Conservation (phyloP, 23 tunicate species). For the Styela clava region DNA sequence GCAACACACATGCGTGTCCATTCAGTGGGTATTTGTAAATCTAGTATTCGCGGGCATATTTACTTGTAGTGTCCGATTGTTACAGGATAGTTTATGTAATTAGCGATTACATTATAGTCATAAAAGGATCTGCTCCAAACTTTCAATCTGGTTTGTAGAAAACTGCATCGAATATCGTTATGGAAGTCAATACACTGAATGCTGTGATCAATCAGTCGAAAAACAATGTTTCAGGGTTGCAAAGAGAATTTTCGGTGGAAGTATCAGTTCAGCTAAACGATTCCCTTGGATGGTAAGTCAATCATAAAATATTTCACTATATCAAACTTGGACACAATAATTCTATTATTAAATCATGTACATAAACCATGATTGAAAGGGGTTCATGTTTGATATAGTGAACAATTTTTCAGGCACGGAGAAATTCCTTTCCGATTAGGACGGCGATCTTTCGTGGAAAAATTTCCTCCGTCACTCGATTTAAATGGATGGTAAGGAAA, state of each 20-base stretch:
- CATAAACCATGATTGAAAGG: too few relatives aligned
- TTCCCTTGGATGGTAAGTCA: conserved; percentile 60
- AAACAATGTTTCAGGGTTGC: not conserved
- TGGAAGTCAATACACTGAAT: not conserved
- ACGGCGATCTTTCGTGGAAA: not conserved
- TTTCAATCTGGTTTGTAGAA: too few relatives aligned
- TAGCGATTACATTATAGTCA: too few relatives aligned
- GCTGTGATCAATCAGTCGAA: not conserved
- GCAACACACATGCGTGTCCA: conserved; percentile 33
- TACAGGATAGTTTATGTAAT: too few relatives aligned
- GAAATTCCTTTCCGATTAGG: not conserved
- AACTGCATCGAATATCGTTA: conserved; percentile 14
- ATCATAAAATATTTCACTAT: not conserved
- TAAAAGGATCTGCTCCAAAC: too few relatives aligned
- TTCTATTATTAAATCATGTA: too few relatives aligned
- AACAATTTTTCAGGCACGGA: not conserved
- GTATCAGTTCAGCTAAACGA: conserved; percentile 9
- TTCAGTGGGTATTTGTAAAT: conserved; percentile 20
- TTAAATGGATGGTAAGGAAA: not conserved
- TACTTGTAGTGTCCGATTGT: too few relatives aligned
- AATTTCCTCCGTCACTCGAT: not conserved
- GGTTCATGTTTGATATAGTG: not conserved
- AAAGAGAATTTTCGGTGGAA: conserved; percentile 42
- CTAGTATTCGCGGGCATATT: too few relatives aligned
- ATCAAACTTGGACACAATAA: not conserved